Evolutionary conservation across 2,797 vertebrate species (phyloP), one percentile per base, ranked within the genome.

Genomic region (Acanthiza pusilla): DNA sequence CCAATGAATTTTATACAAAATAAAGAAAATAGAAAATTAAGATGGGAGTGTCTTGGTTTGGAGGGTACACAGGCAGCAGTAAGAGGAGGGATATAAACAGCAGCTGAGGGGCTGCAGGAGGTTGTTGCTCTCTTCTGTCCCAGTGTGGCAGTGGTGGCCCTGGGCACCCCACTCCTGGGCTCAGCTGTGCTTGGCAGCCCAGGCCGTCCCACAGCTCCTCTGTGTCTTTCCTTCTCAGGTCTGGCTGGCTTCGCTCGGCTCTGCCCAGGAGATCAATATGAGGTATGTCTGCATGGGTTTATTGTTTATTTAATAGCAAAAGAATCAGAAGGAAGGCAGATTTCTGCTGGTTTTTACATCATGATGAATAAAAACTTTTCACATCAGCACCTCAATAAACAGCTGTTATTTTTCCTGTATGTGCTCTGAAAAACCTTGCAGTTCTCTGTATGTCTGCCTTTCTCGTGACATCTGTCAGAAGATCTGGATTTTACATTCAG

Each of bases 221-320:
- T 2, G 2, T 94, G 30, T 92, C 58, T 72, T 95, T 96, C 62
- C 18, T 85, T 85, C 83, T 19, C 95, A 98, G 98, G 97, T 95
- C 97, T 98, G 95, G 98, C 98, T 89, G 98, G 98, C 55, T 99
- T 98, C 16, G 98, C 98, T 72, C 98, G 98, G 63, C 98, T 98
- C 86, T 98, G 98, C 93, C 98, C 98, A 1, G 98, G 98, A 94
- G 98, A 98, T 90, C 98, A 98, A 4, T 98, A 98, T 0, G 98
- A 98, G 94, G 98, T 98, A 95, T 9, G 98, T 96, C 32, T 85
- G 47, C 5, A 4, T 30, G 51, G 21, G 14, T 62, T 89, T 72
- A 25, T 3, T 19, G 8, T 60, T 61, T 45, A 13, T 48, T 86
- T 55, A 47, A 32, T 2, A 72, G 62, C 14, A 36, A 29, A 83